Percentiles rank a stretch among this genome's conserved stretches.
Conservation (phyloP, 2,797 vertebrate genomes). For the Lemur catta region DNA sequence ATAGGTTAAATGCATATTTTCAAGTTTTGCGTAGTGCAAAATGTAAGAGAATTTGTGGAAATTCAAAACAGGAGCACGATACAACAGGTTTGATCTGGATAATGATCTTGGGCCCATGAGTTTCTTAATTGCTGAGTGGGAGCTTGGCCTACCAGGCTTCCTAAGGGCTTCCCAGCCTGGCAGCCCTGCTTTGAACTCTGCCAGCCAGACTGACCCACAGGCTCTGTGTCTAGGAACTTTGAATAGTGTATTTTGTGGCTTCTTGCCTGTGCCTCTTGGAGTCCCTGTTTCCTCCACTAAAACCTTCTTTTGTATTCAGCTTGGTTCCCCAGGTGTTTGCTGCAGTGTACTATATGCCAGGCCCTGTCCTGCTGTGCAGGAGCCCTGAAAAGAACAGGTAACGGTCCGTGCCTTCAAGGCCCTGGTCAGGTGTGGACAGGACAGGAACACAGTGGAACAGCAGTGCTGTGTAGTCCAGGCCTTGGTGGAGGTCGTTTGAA, state of each 20-base stretch:
- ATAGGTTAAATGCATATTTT: neutral
- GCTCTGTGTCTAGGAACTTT: neutral
- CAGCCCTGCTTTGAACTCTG: neutral
- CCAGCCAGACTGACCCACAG: neutral
- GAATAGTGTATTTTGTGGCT: neutral
- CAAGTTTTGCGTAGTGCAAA: constrained; percentile 4
- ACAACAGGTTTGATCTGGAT: neutral
- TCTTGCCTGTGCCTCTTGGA: neutral
- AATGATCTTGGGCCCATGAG: neutral
- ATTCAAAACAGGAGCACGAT: neutral
- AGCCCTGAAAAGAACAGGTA: neutral
- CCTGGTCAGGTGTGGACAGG: neutral
- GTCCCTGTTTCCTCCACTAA: neutral
- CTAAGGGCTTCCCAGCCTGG: neutral
- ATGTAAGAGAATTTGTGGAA: neutral
- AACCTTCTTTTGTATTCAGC: neutral
- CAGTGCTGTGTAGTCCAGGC: too few relatives aligned
- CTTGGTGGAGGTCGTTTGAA: neutral
- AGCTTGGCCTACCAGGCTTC: neutral
- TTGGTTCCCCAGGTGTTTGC: neutral
- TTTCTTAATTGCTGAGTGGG: neutral
- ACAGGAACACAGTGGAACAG: neutral
- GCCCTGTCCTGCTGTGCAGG: neutral
- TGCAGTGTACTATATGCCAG: neutral
- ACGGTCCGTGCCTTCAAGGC: neutral